These are phyloP conservation scores for Polymixis flavicincta DNA, from an alignment of 2,888 invertebrate species.

Conservation along the genomic window DNA sequence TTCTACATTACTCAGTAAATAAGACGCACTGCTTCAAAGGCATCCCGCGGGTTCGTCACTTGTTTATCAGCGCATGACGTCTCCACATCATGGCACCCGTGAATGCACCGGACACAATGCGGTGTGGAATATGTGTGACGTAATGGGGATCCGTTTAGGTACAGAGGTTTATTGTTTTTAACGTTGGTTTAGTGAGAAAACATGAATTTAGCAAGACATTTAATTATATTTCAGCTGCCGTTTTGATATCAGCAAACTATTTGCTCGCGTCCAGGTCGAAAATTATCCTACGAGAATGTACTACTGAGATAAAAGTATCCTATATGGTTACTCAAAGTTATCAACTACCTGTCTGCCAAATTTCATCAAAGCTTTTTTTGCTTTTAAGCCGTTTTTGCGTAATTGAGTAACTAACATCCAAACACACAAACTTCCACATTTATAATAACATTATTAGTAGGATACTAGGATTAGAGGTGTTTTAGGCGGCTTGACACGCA, in stretches of 20 bases:
- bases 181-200: neutral
- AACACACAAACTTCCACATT: too few species aligned
- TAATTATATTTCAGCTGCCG: neutral
- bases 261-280: too few species aligned
- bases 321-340: too few species aligned
- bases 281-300: too few species aligned
- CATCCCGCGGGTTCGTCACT: slow-evolving; percentile 30
- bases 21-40: slow-evolving; percentile 52
- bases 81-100: slow-evolving; percentile 40
- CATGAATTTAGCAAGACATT: neutral
- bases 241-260: neutral
- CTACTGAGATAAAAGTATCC: too few species aligned
- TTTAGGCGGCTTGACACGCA: neutral
- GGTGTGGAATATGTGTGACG: neutral
- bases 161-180: neutral
- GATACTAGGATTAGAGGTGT: neutral
- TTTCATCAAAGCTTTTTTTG: too few species aligned
- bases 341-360: too few species aligned
- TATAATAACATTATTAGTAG: too few species aligned
- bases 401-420: too few species aligned
- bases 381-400: too few species aligned
- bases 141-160: slow-evolving; percentile 2
- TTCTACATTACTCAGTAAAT: slow-evolving; percentile 37
- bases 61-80: slow-evolving; percentile 45
- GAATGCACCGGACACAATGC: slow-evolving; percentile 39